Conservation (phyloP, 1,140 invertebrate genomes). For the Theocolax elegans region DNA sequence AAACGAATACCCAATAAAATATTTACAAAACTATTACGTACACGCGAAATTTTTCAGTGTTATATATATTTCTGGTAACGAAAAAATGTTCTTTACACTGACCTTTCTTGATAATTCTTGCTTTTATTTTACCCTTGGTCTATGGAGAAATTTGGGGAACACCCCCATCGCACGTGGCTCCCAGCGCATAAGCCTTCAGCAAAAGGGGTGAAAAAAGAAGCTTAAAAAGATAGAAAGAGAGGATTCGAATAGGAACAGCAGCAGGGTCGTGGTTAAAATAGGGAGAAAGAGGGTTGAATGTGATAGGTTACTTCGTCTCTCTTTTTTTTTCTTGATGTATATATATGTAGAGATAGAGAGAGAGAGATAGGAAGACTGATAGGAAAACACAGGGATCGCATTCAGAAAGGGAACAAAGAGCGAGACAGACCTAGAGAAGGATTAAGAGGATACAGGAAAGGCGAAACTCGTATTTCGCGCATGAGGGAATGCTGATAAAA, state of each 20-base stretch:
- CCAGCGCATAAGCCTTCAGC: conserved; percentile 8
- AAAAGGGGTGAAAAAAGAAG: conserved; percentile 15
- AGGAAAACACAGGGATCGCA: background rate
- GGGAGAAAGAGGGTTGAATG: background rate
- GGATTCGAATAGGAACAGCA: conserved; percentile 15
- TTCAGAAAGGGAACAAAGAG: conserved; percentile 5
- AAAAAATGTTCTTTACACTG: background rate
- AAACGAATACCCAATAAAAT: conserved; percentile 19
- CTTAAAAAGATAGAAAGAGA: conserved; percentile 3
- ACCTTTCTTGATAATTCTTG: too few species aligned
- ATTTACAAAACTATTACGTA: conserved; percentile 6
- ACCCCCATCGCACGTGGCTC: conserved; percentile 20
- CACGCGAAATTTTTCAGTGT: conserved; percentile 1
- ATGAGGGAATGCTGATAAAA: background rate
- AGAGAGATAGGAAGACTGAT: background rate
- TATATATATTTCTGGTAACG: conserved; percentile 7
- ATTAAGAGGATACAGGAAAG: background rate
- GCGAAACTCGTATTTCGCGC: background rate
- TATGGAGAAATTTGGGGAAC: conserved; percentile 5
- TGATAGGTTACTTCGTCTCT: background rate
- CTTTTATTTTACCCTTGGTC: too few species aligned
- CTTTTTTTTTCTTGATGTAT: background rate
- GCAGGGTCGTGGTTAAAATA: too few species aligned
- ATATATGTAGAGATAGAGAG: background rate
- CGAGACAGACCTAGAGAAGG: background rate